Percentiles rank a stretch among this genome's conserved stretches.
Evolutionary conservation across 2,888 invertebrate species (phyloP).

Genomic region (Xestia c-nigrum): DNA sequence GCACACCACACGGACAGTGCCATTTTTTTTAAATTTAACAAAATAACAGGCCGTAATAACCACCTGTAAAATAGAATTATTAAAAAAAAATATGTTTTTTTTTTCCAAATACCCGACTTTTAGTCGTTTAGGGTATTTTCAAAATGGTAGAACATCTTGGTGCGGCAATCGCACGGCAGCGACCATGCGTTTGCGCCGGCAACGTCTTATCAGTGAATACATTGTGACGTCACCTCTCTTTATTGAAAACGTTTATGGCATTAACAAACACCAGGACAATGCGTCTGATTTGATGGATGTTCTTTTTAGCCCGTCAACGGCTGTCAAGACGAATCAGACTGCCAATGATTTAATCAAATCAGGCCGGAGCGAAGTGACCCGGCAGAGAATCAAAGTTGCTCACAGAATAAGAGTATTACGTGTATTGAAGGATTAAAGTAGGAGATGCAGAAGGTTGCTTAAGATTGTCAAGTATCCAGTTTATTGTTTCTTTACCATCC

Average conservation of each 20-base stretch:
- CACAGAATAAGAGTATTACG: background rate
- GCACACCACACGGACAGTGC: background rate
- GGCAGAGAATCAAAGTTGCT: background rate
- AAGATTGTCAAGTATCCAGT: too few relatives aligned
- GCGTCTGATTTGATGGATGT: conserved; percentile 39
- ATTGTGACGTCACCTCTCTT: conserved; percentile 22
- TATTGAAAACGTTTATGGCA: conserved; percentile 56
- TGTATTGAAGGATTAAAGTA: too few relatives aligned
- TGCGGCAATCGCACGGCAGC: background rate
- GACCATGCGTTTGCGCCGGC: conserved; percentile 3
- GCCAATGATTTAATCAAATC: conserved; percentile 16
- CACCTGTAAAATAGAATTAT: background rate
- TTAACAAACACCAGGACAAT: conserved; percentile 17
- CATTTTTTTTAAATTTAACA: background rate
- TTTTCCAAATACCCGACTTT: background rate
- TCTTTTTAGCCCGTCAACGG: conserved; percentile 3
- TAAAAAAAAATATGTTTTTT: too few relatives aligned
- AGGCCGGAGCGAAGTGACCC: background rate
- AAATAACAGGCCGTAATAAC: background rate
- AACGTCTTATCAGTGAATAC: conserved; percentile 32
- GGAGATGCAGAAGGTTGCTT: too few relatives aligned
- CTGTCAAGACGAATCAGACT: conserved; percentile 34
- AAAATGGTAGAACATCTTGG: background rate
- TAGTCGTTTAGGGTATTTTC: background rate
- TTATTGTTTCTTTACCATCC: too few relatives aligned